Conservation (phyloP, 2,888 invertebrate genomes). For the Sarcophaga caerulescens region DNA sequence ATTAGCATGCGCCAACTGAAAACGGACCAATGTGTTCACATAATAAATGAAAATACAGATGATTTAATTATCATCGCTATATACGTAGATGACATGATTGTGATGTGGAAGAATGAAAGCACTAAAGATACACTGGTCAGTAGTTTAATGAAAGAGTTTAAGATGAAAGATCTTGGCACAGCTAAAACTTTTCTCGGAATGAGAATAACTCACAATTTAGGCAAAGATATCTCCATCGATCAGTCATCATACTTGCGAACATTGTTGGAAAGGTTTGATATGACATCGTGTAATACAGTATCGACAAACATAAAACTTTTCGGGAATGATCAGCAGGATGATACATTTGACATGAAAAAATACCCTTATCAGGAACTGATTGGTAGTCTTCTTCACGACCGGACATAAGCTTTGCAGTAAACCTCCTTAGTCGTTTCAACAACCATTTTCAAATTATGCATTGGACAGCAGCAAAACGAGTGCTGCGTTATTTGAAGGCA, state of each 20-base stretch:
- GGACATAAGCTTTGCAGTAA: slow-evolving; percentile 46
- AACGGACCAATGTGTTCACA: no score
- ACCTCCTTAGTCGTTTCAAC: slow-evolving; percentile 44
- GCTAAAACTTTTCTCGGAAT: slow-evolving; percentile 44
- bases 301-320: not conserved
- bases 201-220: not conserved
- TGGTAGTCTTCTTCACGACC: slow-evolving; percentile 35
- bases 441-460: slow-evolving; percentile 21
- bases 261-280: slow-evolving; percentile 8
- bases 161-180: no score
- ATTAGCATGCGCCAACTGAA: no score
- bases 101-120: slow-evolving; percentile 54
- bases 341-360: not conserved
- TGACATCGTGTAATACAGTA: not conserved
- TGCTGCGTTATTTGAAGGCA: slow-evolving; percentile 17
- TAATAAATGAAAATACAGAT: no score
- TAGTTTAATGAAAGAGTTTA: slow-evolving; percentile 48
- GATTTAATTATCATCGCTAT: not conserved
- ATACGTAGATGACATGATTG: slow-evolving; percentile 41
- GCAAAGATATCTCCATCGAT: slow-evolving; percentile 2
- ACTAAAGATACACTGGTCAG: slow-evolving; percentile 25
- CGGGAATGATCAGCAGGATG: not conserved
- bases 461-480: slow-evolving; percentile 44
- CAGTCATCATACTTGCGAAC: slow-evolving; percentile 16
- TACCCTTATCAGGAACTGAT: slow-evolving; percentile 43